Evolutionary conservation across 2,888 invertebrate species (phyloP).

Genomic region (Smittia aterrima): DNA sequence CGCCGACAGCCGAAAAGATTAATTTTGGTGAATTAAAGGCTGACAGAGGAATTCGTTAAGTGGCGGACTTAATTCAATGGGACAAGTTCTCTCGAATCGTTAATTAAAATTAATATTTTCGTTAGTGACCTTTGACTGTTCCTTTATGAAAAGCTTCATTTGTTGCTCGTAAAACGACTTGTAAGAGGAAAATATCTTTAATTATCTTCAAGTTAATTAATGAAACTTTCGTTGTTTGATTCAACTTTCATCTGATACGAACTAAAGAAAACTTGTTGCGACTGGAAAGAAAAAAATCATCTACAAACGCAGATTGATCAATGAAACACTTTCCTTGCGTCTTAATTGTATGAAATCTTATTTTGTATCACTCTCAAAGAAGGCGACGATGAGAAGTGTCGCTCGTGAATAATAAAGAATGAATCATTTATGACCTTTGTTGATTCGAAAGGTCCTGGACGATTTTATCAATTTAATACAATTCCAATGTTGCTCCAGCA

Average conservation of each 20-base stretch:
- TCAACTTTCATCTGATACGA: background rate
- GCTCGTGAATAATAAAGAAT: background rate
- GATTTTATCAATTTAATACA: conserved; percentile 5
- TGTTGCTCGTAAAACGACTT: no score
- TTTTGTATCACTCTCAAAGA: no score
- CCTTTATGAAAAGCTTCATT: no score
- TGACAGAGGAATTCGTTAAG: no score
- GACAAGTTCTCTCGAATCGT: background rate
- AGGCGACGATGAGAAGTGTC: background rate
- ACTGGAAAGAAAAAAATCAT: background rate
- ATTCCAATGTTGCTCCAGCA: background rate
- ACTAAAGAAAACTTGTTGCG: background rate
- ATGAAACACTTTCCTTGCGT: background rate
- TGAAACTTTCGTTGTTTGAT: no score
- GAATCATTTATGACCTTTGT: conserved; percentile 14
- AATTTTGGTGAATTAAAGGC: no score
- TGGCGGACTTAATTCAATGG: no score
- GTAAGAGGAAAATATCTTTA: no score
- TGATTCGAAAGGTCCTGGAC: background rate
- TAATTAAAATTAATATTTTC: conserved; percentile 16
- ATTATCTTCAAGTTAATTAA: no score
- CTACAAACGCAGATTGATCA: background rate
- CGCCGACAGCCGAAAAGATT: no score
- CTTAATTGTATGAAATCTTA: no score
- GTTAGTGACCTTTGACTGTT: conserved; percentile 23